phyloP scores from a whole-genome alignment of 2,888 invertebrate species.

The Aporophyla lueneburgensis region DNA sequence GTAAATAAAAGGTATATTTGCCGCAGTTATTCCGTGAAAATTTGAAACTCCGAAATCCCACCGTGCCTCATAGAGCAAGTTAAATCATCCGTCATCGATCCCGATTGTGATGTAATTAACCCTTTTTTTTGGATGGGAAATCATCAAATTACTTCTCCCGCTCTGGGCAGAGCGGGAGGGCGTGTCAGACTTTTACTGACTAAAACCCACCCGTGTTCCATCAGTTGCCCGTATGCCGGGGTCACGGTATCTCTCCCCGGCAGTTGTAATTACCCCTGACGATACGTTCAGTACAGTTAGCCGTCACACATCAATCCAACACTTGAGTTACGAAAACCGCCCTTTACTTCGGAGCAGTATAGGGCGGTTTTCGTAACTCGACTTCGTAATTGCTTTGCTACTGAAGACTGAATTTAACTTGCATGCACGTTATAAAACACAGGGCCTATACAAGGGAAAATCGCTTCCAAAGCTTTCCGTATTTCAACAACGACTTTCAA shows the following conservation, averaged over 20 bases:
- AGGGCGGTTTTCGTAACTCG: too few species aligned
- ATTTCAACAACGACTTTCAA: neutral
- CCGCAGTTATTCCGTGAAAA: neutral
- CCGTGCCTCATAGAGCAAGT: neutral
- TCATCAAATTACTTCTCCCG: too few species aligned
- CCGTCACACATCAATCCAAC: neutral
- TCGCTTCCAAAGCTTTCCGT: neutral
- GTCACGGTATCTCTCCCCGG: too few species aligned
- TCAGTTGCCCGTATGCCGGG: too few species aligned
- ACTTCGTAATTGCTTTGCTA: neutral
- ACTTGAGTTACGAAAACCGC: neutral
- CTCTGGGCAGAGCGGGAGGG: too few species aligned
- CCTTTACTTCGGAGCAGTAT: neutral
- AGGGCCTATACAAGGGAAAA: neutral
- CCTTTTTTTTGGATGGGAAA: too few species aligned
- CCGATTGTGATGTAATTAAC: constrained; percentile 11
- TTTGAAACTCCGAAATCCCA: neutral
- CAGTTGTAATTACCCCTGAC: constrained; percentile 19
- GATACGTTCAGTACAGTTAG: constrained; percentile 19
- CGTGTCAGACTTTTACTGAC: too few species aligned
- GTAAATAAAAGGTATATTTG: neutral
- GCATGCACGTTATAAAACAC: too few species aligned
- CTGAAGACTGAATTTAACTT: neutral
- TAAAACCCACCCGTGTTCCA: too few species aligned
- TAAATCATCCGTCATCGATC: constrained; percentile 25